A percentile compares a stretch with the other conserved stretches of the same genome.
phyloP scores from a whole-genome alignment of 2,797 vertebrate genomes.

The Parotocinclus haroldoi region DNA sequence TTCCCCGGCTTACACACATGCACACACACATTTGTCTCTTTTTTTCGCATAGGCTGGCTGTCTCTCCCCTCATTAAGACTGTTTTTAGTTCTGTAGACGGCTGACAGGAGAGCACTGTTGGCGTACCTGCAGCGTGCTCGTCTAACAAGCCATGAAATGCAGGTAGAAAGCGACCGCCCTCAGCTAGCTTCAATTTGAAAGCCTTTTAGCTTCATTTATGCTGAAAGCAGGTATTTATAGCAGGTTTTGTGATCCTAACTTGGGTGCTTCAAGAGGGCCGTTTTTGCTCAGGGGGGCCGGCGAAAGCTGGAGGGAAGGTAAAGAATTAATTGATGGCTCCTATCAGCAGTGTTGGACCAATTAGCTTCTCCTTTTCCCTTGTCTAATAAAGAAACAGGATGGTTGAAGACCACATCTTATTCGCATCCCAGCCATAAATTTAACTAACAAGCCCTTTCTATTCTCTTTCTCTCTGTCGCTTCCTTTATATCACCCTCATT shows the following conservation, averaged over 20 bases:
- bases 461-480: constrained; percentile 34
- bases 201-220: constrained; percentile 78
- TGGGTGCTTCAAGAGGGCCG: constrained; percentile 67
- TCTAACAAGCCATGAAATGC: constrained; percentile 84
- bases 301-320: constrained; percentile 61
- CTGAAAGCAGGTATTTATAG: constrained; percentile 81
- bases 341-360: constrained; percentile 71
- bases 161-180: constrained; percentile 75
- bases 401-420: constrained; percentile 64
- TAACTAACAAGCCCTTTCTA: constrained; percentile 73
- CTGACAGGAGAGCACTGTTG: constrained; percentile 78
- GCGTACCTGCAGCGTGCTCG: constrained; percentile 75
- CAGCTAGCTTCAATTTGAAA: constrained; percentile 70
- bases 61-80: constrained; percentile 82
- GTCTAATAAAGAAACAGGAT: constrained; percentile 74
- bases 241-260: constrained; percentile 79
- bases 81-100: constrained; percentile 77
- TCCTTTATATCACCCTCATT: constrained; percentile 16
- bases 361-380: constrained; percentile 68
- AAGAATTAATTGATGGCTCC: constrained; percentile 75
- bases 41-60: constrained; percentile 48
- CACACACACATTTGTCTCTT: constrained; percentile 39
- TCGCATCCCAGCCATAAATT: constrained; percentile 70
- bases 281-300: constrained; percentile 50
- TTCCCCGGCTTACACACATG: constrained; percentile 57